Evolutionary conservation across 1,140 invertebrate species (phyloP).

Genomic region (Neodiprion pinetum): DNA sequence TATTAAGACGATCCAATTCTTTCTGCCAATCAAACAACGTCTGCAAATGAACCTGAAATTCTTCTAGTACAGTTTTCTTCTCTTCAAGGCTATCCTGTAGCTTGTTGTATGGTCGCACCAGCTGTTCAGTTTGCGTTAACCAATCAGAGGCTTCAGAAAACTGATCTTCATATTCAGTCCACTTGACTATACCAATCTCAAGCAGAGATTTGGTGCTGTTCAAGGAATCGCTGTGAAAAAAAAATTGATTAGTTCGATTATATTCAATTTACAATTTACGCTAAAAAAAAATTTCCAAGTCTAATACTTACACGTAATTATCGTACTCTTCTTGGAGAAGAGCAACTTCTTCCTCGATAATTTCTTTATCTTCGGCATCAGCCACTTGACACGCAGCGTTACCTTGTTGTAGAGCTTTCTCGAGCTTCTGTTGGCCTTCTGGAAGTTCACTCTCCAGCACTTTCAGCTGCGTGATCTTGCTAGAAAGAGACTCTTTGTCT

Average conservation of each 20-base stretch:
- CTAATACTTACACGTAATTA: conserved; percentile 74
- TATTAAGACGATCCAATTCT: conserved; percentile 89
- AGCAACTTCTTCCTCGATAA: conserved; percentile 91
- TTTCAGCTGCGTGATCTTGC: conserved; percentile 85
- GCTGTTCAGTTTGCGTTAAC: conserved; percentile 85
- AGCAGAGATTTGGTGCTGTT: conserved; percentile 82
- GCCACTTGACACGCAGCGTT: conserved; percentile 83
- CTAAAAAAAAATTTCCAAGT: neutral
- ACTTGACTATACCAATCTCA: conserved; percentile 90
- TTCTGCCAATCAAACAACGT: conserved; percentile 93
- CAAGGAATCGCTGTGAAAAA: conserved; percentile 69
- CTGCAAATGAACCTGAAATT: conserved; percentile 90
- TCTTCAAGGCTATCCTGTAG: conserved; percentile 87
- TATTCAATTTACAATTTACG: neutral
- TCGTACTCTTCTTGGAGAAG: conserved; percentile 88
- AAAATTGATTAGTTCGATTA: conserved; percentile 30
- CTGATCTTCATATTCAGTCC: conserved; percentile 95
- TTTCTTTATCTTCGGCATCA: conserved; percentile 85
- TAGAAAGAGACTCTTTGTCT: conserved; percentile 87
- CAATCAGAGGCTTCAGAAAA: conserved; percentile 88
- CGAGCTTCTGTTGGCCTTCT: conserved; percentile 82
- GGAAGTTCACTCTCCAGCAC: conserved; percentile 81
- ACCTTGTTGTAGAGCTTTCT: conserved; percentile 81
- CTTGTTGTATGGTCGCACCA: conserved; percentile 90
- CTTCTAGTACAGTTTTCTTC: conserved; percentile 87